phyloP scores from a whole-genome alignment of 2,797 vertebrate genomes.

The Silurus lanzhouensis region DNA sequence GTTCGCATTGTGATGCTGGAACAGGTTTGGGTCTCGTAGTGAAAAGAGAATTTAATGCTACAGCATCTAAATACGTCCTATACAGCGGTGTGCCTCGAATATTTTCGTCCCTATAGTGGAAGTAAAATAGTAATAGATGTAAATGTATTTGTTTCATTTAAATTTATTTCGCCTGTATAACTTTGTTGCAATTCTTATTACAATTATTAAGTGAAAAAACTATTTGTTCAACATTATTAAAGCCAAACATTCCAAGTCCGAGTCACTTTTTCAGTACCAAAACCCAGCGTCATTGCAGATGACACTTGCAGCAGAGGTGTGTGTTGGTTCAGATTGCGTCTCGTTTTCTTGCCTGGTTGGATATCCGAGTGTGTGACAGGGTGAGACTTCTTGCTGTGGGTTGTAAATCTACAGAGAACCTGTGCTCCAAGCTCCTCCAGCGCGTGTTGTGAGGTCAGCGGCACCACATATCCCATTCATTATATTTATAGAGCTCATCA shows the following conservation, averaged over 20 bases:
- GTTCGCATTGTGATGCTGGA: no score
- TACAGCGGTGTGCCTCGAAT: no score
- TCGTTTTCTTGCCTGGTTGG: slow-evolving; percentile 31
- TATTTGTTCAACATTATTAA: no score
- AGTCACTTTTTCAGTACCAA: slow-evolving; percentile 1
- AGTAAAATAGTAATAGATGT: no score
- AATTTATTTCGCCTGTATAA: not conserved
- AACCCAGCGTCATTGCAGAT: slow-evolving; percentile 13
- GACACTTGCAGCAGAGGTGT: slow-evolving; percentile 36
- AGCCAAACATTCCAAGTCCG: no score
- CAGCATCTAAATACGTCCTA: no score
- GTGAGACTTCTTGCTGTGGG: slow-evolving; percentile 56
- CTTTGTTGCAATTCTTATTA: not conserved
- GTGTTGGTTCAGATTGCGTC: slow-evolving; percentile 41
- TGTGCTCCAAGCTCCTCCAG: slow-evolving; percentile 67
- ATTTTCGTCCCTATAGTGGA: no score
- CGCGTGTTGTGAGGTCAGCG: slow-evolving; percentile 74
- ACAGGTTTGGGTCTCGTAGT: no score
- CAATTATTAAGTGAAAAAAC: not conserved
- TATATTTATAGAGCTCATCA: slow-evolving; percentile 76
- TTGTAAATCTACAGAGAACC: slow-evolving; percentile 76
- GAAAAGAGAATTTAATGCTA: no score
- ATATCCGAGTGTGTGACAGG: slow-evolving; percentile 38
- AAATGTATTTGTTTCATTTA: no score
- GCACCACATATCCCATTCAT: slow-evolving; percentile 70